Conservation (phyloP, 2,888 invertebrate species). For the Drosophila emarginata region DNA sequence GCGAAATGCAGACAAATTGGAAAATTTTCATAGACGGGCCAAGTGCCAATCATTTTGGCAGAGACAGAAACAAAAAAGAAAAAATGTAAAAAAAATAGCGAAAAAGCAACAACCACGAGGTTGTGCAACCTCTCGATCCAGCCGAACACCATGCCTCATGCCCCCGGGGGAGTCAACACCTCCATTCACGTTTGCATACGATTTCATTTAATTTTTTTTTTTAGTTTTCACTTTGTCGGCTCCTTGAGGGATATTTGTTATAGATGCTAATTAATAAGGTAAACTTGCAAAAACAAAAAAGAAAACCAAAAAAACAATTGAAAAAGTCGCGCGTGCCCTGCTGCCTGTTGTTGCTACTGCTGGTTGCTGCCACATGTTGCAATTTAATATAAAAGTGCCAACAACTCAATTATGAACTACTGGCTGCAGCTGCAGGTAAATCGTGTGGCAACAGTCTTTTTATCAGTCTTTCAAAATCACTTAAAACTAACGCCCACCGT, state of each 20-base stretch:
- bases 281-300: constrained; percentile 34
- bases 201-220: too few relatives aligned
- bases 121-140: constrained; percentile 26
- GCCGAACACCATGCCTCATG: constrained; percentile 1
- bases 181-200: constrained; percentile 47
- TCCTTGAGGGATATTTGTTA: constrained; percentile 37
- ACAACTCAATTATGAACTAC: constrained; percentile 41
- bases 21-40: constrained; percentile 47
- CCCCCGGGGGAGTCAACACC: constrained; percentile 61
- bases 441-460: constrained; percentile 50
- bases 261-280: constrained; percentile 66
- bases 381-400: constrained; percentile 44
- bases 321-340: constrained; percentile 41
- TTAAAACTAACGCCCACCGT: constrained; percentile 9
- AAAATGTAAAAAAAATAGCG: too few relatives aligned
- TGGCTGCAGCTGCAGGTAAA: constrained; percentile 35
- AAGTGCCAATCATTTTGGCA: constrained; percentile 61
- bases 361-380: constrained; percentile 17
- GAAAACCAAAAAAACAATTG: too few relatives aligned
- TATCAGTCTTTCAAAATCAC: constrained; percentile 61
- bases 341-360: background rate
- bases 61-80: constrained; percentile 50
- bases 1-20: constrained; percentile 60
- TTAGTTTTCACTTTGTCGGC: constrained; percentile 30
- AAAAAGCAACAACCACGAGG: constrained; percentile 18